phyloP scores from a whole-genome alignment of 2,113 vertebrate species.

The Ciconia maguari region DNA sequence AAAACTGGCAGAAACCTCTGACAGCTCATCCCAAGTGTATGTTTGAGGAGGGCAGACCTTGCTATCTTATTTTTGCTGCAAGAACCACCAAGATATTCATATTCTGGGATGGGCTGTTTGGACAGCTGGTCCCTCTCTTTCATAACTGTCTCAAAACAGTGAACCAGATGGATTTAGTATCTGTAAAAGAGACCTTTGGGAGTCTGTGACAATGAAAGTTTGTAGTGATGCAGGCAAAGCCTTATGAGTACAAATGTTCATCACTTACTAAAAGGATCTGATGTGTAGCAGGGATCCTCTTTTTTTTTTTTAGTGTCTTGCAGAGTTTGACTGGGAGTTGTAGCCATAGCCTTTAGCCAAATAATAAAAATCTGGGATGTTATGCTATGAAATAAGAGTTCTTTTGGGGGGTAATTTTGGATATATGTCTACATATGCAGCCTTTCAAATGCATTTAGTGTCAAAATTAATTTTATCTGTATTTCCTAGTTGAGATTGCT shows the following conservation, averaged over 20 bases:
- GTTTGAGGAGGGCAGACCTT: neutral
- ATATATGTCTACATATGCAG: neutral
- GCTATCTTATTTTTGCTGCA: neutral
- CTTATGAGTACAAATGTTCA: neutral
- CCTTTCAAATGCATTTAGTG: neutral
- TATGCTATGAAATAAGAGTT: neutral
- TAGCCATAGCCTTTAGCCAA: neutral
- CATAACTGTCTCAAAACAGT: neutral
- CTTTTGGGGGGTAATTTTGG: neutral
- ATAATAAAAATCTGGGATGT: neutral
- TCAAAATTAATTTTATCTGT: neutral
- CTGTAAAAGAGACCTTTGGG: neutral
- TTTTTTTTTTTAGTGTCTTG: neutral
- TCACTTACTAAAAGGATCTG: neutral
- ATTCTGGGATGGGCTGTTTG: neutral
- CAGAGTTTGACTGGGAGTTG: neutral
- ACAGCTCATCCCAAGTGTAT: neutral
- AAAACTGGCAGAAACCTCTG: neutral
- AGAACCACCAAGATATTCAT: neutral
- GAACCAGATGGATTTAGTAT: neutral
- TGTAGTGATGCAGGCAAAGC: neutral
- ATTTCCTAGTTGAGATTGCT: neutral
- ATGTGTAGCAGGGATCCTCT: neutral
- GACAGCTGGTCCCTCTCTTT: slow-evolving; percentile 5
- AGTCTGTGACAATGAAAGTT: neutral